These are phyloP conservation scores for Uloborus diversus DNA, from an alignment of 1,140 invertebrate genomes.

Conservation along the genomic window DNA sequence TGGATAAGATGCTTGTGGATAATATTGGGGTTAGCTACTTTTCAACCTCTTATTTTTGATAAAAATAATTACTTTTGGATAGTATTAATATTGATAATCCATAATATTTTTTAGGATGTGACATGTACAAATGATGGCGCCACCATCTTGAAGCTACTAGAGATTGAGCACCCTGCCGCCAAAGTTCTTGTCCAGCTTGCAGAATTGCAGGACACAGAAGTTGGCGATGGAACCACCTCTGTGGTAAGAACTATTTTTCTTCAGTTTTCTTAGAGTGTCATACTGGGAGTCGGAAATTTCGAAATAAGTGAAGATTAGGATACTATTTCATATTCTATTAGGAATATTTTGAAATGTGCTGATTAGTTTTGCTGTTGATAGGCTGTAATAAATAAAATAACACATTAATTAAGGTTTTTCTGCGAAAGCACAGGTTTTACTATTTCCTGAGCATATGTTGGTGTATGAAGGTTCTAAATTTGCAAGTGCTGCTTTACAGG, in stretches of 20 bases:
- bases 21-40: constrained; percentile 94
- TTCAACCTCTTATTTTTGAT: background rate
- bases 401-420: too few species aligned
- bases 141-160: constrained; percentile 94
- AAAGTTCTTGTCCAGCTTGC: constrained; percentile 96
- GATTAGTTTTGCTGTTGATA: too few species aligned
- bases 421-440: too few species aligned
- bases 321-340: too few species aligned
- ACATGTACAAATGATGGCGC: constrained; percentile 99
- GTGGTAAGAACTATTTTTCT: constrained; percentile 77
- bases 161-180: constrained; percentile 99
- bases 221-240: constrained; percentile 99
- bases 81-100: background rate
- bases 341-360: too few species aligned
- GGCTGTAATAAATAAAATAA: too few species aligned
- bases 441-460: too few species aligned
- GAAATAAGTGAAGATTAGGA: too few species aligned
- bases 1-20: constrained; percentile 99
- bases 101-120: constrained; percentile 80
- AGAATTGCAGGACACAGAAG: constrained; percentile 95
- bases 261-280: background rate
- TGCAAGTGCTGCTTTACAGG: too few species aligned
- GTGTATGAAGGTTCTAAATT: too few species aligned
- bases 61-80: background rate
- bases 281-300: too few species aligned